These are phyloP conservation scores for Trachelus troglodyta DNA, from an alignment of 2,888 invertebrate genomes.

Conservation along the genomic window DNA sequence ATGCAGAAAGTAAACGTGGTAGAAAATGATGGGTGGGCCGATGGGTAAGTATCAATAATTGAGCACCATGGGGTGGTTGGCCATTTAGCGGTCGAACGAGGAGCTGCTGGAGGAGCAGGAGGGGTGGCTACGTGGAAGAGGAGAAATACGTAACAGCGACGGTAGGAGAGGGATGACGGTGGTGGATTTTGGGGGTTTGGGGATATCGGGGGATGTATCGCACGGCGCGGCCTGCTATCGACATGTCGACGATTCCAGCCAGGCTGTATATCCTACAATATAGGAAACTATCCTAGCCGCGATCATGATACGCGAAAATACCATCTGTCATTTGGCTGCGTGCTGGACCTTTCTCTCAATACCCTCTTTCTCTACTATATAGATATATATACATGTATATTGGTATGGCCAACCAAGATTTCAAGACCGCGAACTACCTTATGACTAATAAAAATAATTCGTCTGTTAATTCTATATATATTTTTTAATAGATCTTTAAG, in stretches of 20 bases:
- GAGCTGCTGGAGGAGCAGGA: constrained; percentile 36
- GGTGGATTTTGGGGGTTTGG: constrained; percentile 36
- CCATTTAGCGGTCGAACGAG: constrained; percentile 62
- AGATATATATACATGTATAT: no score
- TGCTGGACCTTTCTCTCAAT: constrained; percentile 20
- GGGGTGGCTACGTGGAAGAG: constrained; percentile 24
- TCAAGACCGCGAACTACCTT: no score
- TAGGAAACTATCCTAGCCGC: constrained; percentile 55
- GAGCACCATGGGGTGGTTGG: constrained; percentile 55
- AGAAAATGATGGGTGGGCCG: constrained; percentile 36
- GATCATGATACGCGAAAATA: constrained; percentile 62
- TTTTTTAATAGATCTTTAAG: no score
- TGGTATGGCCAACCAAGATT: no score
- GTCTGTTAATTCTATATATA: no score
- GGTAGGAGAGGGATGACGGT: neutral
- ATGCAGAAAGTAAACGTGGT: constrained; percentile 18
- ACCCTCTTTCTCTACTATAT: no score
- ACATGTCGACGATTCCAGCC: constrained; percentile 62
- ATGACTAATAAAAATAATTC: no score
- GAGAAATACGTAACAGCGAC: neutral
- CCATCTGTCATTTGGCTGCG: constrained; percentile 60
- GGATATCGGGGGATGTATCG: constrained; percentile 61
- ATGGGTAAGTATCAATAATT: constrained; percentile 62
- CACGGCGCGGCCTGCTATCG: constrained; percentile 63
- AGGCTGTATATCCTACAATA: constrained; percentile 47